Base-by-base conservation (phyloP, 2,797 vertebrate species). In the Australoheros facetus region DNA sequence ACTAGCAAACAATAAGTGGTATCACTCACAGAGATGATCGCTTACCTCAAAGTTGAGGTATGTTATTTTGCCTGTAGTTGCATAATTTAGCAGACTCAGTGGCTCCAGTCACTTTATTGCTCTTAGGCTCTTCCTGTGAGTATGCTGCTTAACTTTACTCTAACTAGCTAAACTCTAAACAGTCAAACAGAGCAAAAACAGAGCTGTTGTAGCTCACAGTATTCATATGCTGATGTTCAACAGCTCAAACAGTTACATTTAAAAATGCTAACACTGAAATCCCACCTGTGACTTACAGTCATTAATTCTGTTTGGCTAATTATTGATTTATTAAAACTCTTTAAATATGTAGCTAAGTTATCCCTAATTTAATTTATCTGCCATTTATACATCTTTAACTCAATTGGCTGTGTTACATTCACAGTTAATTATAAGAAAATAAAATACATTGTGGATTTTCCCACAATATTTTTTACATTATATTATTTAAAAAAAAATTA, bases 391-490 rank as follows among this genome's bases (percentile, higher is more conserved):
- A 64, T 45, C 21, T 64, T 64, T 17, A 11, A 4, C 21, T 26
- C 21, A 13, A 26, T 12, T 39, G 11, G 37, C 10, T 39, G 13
- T 45, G 14, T 64, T 21, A 26, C 5, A 21, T 45, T 45, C 42
- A 5, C 60, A 26, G 14, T 64, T 64, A 45, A 28, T 64, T 11
- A 9, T 16, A 45, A 17, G 3, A 64, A 14, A 17, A 45, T 64
- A 17, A 64, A 26, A 45, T 45, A 26, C 2, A 3, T 4, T 1
- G 39, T 0, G 4, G 7, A 28, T 0, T 39, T 66, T 48, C 39
- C 39, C 11, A 19, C 16, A 62, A 62, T 28, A 19, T 4, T 3
- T 48, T 48, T 66, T 19, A 12, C 11, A 66, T 32, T 34, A 34
- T 32, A 48, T 26, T 3, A 48, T 66, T 28, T 1, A 1, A 30